phyloP scores from a whole-genome alignment of 2,797 vertebrate species.

The Anomalospiza imberbis region DNA sequence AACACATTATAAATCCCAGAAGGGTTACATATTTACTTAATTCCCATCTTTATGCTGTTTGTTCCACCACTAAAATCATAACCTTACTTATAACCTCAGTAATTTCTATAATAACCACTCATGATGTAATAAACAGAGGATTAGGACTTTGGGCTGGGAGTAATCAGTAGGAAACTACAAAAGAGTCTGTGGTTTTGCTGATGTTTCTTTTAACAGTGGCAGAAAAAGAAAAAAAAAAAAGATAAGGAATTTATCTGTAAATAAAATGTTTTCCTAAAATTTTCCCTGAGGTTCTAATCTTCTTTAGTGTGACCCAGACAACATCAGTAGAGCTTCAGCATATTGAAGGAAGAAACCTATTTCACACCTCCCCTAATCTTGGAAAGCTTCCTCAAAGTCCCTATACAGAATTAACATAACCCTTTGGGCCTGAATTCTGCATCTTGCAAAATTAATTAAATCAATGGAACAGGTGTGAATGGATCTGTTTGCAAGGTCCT shows the following conservation, averaged over 20 bases:
- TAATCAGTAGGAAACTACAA: background rate
- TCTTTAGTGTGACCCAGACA: constrained; percentile 5
- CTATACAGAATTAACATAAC: background rate
- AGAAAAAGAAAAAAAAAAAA: constrained; percentile 6
- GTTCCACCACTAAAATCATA: constrained; percentile 11
- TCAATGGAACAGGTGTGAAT: constrained; percentile 9
- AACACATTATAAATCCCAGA: constrained; percentile 1
- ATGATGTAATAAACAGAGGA: constrained; percentile 10
- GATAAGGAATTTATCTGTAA: constrained; percentile 26
- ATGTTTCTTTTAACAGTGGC: background rate
- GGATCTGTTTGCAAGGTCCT: background rate
- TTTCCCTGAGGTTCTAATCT: constrained; percentile 23
- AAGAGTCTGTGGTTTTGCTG: background rate
- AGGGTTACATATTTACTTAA: background rate
- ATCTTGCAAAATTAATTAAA: constrained; percentile 34
- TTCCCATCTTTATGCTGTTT: background rate
- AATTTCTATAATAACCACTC: constrained; percentile 29
- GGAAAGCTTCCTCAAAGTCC: background rate
- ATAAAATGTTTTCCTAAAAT: background rate
- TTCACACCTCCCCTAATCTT: constrained; percentile 26
- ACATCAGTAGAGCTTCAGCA: background rate
- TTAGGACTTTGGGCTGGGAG: background rate
- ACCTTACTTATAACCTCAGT: background rate
- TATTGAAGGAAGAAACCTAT: constrained; percentile 25
- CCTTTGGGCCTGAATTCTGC: constrained; percentile 5